Conservation (phyloP, 2,888 invertebrate species). For the Hermaeophaga mercurialis region DNA sequence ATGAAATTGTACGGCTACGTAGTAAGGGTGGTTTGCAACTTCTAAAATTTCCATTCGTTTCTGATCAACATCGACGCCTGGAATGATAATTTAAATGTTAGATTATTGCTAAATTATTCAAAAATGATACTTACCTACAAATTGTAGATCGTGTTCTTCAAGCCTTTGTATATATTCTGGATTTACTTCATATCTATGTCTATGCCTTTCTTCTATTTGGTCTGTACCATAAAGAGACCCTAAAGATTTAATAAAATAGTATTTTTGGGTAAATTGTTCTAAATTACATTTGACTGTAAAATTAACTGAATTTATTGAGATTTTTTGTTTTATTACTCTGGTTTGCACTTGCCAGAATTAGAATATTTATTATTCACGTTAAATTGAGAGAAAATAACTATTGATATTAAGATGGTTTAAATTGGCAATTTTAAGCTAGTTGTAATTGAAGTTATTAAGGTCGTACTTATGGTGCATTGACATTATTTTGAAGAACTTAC, state of each 20-base stretch:
- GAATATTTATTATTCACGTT: too few species aligned
- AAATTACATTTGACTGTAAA: too few species aligned
- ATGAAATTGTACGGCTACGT: slow-evolving; percentile 95
- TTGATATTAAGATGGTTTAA: too few species aligned
- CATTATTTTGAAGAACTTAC: slow-evolving; percentile 63
- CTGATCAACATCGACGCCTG: slow-evolving; percentile 75
- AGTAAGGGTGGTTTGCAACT: slow-evolving; percentile 87
- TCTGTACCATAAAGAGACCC: slow-evolving; percentile 79
- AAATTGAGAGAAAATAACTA: too few species aligned
- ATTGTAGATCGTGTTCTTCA: slow-evolving; percentile 82
- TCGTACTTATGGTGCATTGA: too few species aligned
- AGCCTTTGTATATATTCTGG: slow-evolving; percentile 79
- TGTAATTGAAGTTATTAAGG: too few species aligned
- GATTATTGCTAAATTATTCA: background rate
- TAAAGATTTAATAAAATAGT: too few species aligned
- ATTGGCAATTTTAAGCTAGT: too few species aligned
- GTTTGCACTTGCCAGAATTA: too few species aligned
- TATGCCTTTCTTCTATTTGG: slow-evolving; percentile 89
- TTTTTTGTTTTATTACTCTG: too few species aligned
- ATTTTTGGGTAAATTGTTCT: too few species aligned
- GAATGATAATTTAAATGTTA: slow-evolving; percentile 2
- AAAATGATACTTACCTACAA: slow-evolving; percentile 69
- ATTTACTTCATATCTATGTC: slow-evolving; percentile 98
- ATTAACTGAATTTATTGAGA: too few species aligned
- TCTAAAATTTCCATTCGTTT: slow-evolving; percentile 94